These are phyloP conservation scores for Vombatus ursinus DNA, from an alignment of 2,113 vertebrate genomes.

Conservation along the genomic window DNA sequence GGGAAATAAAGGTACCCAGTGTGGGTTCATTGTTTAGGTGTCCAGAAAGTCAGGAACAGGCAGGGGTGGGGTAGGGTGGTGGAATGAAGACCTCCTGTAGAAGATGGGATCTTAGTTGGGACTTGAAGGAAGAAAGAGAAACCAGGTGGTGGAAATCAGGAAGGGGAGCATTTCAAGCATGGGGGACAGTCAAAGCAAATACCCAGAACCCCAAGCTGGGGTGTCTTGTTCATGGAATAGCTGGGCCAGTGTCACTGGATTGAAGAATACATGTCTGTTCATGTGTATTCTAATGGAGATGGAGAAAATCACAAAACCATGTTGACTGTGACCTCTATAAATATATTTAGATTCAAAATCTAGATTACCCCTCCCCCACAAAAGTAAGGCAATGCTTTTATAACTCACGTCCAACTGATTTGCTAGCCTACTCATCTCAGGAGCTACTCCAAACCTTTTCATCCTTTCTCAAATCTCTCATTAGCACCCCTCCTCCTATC, in stretches of 20 bases:
- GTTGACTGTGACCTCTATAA: not conserved
- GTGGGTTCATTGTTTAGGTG: not conserved
- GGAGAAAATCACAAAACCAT: no score
- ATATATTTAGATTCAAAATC: not conserved
- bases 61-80: no score
- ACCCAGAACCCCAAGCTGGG: not conserved
- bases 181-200: not conserved
- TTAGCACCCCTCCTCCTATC: not conserved
- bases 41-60: not conserved
- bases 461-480: not conserved
- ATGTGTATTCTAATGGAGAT: no score
- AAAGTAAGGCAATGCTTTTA: not conserved
- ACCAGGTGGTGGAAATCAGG: not conserved
- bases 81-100: not conserved
- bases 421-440: not conserved
- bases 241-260: no score
- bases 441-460: not conserved
- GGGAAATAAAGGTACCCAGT: not conserved
- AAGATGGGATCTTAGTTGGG: not conserved
- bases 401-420: not conserved
- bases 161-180: not conserved
- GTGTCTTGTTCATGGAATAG: not conserved
- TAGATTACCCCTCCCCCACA: not conserved
- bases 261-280: no score
- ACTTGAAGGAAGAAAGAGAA: not conserved